These are phyloP conservation scores for Trinorchestia longiramus DNA, from an alignment of 1,140 invertebrate species.

Conservation along the genomic window DNA sequence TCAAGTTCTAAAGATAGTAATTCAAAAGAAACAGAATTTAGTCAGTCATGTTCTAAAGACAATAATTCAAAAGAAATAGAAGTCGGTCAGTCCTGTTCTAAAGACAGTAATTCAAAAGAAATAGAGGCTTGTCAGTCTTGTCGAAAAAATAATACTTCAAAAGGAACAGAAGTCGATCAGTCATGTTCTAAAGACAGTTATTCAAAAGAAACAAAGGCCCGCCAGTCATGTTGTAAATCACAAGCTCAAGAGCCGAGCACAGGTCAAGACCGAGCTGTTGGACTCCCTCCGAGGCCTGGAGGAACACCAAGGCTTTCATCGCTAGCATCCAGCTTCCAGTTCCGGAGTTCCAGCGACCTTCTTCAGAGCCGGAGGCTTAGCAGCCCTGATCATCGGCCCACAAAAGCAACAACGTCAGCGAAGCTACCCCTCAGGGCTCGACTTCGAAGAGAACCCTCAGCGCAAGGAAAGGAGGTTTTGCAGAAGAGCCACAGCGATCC, in stretches of 20 bases:
- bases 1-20: not conserved
- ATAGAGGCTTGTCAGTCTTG: not conserved
- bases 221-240: not conserved
- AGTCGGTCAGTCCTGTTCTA: not conserved
- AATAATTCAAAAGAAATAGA: not conserved
- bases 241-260: not conserved
- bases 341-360: constrained; percentile 38
- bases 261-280: not conserved
- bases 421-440: not conserved
- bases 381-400: not conserved
- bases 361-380: not conserved
- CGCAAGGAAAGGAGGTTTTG: constrained; percentile 54
- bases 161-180: not conserved
- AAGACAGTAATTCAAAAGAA: not conserved
- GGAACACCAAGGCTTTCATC: not conserved
- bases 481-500: constrained; percentile 58
- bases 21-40: not conserved
- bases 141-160: not conserved
- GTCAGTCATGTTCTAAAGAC: not conserved
- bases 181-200: not conserved
- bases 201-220: not conserved
- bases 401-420: not conserved
- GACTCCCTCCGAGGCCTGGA: not conserved
- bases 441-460: not conserved
- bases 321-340: constrained; percentile 33